These are phyloP conservation scores for Silurus asotus DNA, from an alignment of 2,113 vertebrate species.

Conservation along the genomic window DNA sequence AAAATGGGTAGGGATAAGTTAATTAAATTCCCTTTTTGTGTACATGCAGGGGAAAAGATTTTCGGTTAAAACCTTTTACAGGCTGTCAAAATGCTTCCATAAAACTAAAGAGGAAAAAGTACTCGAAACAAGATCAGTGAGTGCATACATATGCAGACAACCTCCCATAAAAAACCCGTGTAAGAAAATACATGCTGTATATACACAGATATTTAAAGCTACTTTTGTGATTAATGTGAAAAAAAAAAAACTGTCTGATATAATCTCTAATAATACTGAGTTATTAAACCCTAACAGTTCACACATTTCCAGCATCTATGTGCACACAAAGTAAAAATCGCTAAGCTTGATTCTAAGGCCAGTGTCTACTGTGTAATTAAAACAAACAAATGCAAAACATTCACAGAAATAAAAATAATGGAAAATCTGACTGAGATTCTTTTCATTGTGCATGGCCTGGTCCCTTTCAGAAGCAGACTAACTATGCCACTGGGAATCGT, in stretches of 20 bases:
- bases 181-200: conserved; percentile 5
- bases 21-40: conserved; percentile 16
- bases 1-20: not conserved
- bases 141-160: not conserved
- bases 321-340: not conserved
- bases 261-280: conserved; percentile 24
- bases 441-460: not conserved
- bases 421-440: not conserved
- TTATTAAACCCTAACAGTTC: not conserved
- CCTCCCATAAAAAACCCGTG: not conserved
- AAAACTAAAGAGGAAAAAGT: not conserved
- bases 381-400: not conserved
- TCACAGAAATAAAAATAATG: not conserved
- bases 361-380: not conserved
- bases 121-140: not conserved
- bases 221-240: not conserved
- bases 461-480: not conserved
- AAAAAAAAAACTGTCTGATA: not conserved
- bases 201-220: not conserved
- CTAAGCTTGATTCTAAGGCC: conserved; percentile 24
- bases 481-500: not conserved
- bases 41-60: too few species aligned
- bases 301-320: not conserved
- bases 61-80: not conserved
- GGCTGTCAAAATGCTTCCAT: not conserved